Evolutionary conservation across 2,797 vertebrate species (phyloP), one percentile per base, ranked within the genome.

Genomic region (Chanos chanos): DNA sequence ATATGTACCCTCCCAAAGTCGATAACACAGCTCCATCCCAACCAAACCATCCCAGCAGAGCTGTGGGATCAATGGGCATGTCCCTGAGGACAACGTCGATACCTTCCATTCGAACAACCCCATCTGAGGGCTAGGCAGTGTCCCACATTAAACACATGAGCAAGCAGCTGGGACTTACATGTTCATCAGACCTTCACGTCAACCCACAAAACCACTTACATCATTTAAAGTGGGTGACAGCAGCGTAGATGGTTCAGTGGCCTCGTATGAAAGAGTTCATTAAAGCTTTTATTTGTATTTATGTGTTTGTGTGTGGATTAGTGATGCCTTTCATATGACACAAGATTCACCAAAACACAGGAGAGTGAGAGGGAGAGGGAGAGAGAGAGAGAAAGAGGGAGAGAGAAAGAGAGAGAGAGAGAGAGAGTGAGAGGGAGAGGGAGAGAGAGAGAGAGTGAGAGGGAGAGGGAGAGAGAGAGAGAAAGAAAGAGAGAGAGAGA

Each of bases 1-100:
- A n/a, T n/a, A n/a, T n/a, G n/a, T n/a, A n/a, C n/a, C n/a, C n/a
- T n/a, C n/a, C n/a, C n/a, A n/a, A n/a, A n/a, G n/a, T n/a, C n/a
- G n/a, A n/a, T n/a, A n/a, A n/a, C n/a, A n/a, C n/a, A n/a, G n/a
- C n/a, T n/a, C n/a, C n/a, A 33, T 31, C 33, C 33, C 36, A 45
- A 25, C 15, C 13, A 13, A 19, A 13, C 18, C n/a, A 4, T 15
- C 28, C 16, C 24, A 66, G 64, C 19, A 21, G 40, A 4, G 40
- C 18, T 43, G 68, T n/a, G n/a, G n/a, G n/a, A 75, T 83, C 77
- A 70, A 84, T 81, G 47, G 53, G 61, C 61, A 56, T 59, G 70
- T 30, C 61, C 80, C 76, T 22, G 66, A 60, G 82, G 82, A 67
- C 33, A n/a, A n/a, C 2, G 3, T 9, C n/a, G n/a, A n/a, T 71